Conservation (phyloP, 2,797 vertebrate genomes). For the Phataginus tricuspis region DNA sequence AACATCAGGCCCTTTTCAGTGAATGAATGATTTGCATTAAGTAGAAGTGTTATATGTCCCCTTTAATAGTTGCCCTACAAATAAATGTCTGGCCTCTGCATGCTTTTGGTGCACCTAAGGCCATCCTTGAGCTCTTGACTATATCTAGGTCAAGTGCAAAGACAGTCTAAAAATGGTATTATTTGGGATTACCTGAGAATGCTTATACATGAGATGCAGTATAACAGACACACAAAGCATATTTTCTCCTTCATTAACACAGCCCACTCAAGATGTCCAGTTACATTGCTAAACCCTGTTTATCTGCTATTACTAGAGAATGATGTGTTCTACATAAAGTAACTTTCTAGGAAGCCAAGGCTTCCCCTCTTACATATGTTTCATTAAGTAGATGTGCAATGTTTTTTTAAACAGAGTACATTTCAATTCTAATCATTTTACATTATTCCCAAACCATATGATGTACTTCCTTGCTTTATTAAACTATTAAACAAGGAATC, state of each 20-base stretch:
- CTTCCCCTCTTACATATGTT: not conserved
- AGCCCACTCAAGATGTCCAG: not conserved
- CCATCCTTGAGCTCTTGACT: not conserved
- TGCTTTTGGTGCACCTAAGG: not conserved
- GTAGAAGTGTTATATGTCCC: not conserved
- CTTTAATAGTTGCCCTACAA: not conserved
- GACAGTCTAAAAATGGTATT: not conserved
- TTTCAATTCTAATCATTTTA: conserved; percentile 10
- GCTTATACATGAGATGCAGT: not conserved
- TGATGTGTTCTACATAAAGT: not conserved
- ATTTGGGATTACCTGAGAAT: conserved; percentile 21
- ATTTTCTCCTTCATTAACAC: not conserved
- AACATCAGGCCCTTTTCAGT: not conserved
- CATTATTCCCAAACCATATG: not conserved
- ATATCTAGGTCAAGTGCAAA: not conserved
- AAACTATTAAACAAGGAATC: not conserved
- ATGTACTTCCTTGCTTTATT: not conserved
- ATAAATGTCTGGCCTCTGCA: not conserved
- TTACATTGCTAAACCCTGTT: not conserved
- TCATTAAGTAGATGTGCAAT: not conserved
- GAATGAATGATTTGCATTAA: conserved; percentile 37
- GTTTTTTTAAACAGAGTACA: not conserved
- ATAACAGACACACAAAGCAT: not conserved
- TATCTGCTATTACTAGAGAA: not conserved
- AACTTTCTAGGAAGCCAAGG: not conserved